Base-by-base conservation (phyloP, 2,888 invertebrate genomes). In the Acronicta leporina region DNA sequence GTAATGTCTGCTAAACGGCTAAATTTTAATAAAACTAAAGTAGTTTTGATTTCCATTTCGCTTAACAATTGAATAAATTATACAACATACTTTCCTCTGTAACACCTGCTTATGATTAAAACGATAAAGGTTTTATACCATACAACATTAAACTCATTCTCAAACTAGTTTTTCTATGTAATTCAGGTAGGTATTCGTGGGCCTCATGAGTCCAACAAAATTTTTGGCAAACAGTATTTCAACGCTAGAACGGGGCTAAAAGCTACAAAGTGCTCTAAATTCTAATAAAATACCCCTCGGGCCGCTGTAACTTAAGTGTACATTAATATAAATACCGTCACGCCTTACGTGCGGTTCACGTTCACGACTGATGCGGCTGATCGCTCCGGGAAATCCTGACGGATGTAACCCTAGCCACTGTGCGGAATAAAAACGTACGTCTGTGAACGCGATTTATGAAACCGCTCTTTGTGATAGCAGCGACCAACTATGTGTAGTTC, bases 391-490 rank as follows among this genome's bases (percentile, higher is more conserved):
- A 59, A 74, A 76, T 71, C 68, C 71, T 76, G 74, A 80, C 77
- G 78, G 77, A 80, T 83, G 82, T 79, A 76, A 67, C 74, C 66
- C 69, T 71, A 70, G 65, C 74, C 72, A 63, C 71, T 53, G 65
- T 68, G 72, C 79, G 77, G 81, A 84, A 85, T 86, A 84, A 80
- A 78, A 79, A 77, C 79, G 76, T 76, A 68, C 76, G 70, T 76
- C 71, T 72, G 64, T 72, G 64, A 71, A 74, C 67, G 72, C 78
- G 77, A 86, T 86, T 85, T 86, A 86, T 85, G 79, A 84, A 84
- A 83, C 80, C 50, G 72, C 75, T 79, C 80, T 81, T 81, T 83
- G 82, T 81, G 82, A 80, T 80, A 76, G 75, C 66, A 68, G 27
- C 50, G 42, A 14, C 53, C 42, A 49, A 35, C 70, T 53, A n/a